Conservation (phyloP, 2,113 vertebrate genomes). For the Butorides virescens region DNA sequence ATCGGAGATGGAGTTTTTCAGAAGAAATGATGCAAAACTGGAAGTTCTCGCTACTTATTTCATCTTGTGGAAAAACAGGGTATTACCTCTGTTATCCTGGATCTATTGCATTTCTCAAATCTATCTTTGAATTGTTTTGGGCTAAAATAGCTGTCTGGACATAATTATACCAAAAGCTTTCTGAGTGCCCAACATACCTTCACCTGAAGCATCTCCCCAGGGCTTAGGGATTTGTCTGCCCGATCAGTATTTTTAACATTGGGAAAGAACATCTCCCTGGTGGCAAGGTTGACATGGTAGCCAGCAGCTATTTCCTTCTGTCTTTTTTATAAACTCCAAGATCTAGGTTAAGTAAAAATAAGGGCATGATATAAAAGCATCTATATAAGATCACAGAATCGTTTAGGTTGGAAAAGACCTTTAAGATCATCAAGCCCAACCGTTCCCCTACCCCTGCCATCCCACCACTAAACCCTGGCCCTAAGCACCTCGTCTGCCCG, state of each 20-base stretch:
- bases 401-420: no score
- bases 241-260: not conserved
- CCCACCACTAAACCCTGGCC: no score
- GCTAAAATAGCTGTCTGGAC: not conserved
- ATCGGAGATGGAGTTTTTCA: not conserved
- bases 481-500: no score
- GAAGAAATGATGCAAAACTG: not conserved
- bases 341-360: not conserved
- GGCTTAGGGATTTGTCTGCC: not conserved
- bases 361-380: not conserved
- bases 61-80: not conserved
- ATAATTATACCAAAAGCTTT: not conserved
- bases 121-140: not conserved
- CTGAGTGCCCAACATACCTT: not conserved
- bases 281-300: not conserved
- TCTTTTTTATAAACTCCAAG: not conserved
- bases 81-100: not conserved
- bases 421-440: no score
- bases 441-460: no score
- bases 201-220: not conserved
- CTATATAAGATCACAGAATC: not conserved
- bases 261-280: not conserved
- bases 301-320: not conserved
- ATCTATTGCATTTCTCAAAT: conserved; percentile 1
- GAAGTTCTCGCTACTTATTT: not conserved